A percentile compares a stretch with the other conserved stretches of the same genome.
Conservation (phyloP, 2,797 vertebrate species). For the Lepus oiostolus region DNA sequence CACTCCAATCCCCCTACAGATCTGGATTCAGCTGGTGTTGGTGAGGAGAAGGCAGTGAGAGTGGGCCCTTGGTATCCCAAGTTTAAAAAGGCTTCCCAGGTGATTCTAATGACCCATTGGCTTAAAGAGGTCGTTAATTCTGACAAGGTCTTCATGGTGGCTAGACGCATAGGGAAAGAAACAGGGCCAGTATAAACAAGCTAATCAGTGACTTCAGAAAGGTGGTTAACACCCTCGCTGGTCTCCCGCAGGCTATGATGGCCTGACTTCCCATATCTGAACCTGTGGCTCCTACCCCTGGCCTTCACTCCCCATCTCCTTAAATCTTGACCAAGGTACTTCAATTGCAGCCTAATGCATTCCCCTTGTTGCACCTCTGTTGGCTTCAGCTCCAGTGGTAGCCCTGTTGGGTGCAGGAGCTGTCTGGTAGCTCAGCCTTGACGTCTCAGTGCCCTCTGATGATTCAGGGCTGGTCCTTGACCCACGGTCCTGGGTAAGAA, state of each 20-base stretch:
- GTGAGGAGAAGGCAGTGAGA: background rate
- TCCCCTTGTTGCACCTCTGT: background rate
- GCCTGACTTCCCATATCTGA: background rate
- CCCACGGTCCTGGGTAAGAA: background rate
- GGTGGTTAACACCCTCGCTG: background rate
- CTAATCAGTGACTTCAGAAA: background rate
- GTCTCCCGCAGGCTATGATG: background rate
- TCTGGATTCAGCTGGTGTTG: background rate
- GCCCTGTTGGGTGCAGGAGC: background rate
- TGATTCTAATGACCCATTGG: background rate
- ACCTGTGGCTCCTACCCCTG: background rate
- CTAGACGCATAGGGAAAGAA: slow-evolving; percentile 29
- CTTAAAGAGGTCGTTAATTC: slow-evolving; percentile 54
- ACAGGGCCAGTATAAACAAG: background rate
- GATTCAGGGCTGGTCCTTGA: background rate
- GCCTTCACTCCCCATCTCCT: background rate
- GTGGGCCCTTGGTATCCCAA: background rate
- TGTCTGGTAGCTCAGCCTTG: background rate
- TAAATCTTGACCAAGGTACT: background rate
- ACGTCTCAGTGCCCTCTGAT: background rate
- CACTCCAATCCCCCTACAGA: background rate
- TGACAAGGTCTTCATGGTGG: background rate
- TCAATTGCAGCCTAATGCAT: background rate
- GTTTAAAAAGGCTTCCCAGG: background rate
- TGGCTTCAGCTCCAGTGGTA: background rate